Evolutionary conservation across 37 sponge, comb jelly and placozoan species (phyloP).

Genomic region (Bolinopsis microptera): DNA sequence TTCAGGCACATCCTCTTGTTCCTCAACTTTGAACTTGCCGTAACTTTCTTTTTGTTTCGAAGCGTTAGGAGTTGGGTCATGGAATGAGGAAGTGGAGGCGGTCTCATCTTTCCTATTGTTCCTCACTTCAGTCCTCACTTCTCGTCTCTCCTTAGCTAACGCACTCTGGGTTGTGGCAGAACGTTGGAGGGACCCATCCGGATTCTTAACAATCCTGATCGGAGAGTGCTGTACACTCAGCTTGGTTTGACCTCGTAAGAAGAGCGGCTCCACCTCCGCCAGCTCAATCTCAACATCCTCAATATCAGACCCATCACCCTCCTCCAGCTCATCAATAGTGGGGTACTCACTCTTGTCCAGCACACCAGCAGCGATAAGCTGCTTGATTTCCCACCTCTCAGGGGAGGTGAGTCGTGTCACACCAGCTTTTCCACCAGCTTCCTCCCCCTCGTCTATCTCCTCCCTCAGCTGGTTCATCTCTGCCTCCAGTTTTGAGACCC

Average conservation of each 20-base stretch:
- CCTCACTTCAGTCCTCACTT: slow-evolving; percentile 82
- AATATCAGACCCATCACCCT: slow-evolving; percentile 61
- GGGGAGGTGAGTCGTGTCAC: slow-evolving; percentile 86
- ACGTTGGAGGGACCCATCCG: slow-evolving; percentile 96
- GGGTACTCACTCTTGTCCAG: slow-evolving; percentile 91
- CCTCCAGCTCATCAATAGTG: slow-evolving; percentile 78
- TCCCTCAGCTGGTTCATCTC: slow-evolving; percentile 42
- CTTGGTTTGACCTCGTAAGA: slow-evolving; percentile 90
- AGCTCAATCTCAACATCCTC: slow-evolving; percentile 81
- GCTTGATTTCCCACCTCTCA: slow-evolving; percentile 96
- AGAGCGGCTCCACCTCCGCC: slow-evolving; percentile 80
- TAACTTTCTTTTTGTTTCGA: neutral
- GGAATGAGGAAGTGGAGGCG: neutral
- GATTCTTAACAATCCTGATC: slow-evolving; percentile 96
- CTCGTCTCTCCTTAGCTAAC: slow-evolving; percentile 91
- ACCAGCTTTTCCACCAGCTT: slow-evolving; percentile 41
- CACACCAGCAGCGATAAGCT: slow-evolving; percentile 92
- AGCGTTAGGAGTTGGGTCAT: slow-evolving; percentile 56
- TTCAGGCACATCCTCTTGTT: slow-evolving; percentile 84
- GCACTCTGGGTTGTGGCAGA: slow-evolving; percentile 99
- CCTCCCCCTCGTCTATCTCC: slow-evolving; percentile 58
- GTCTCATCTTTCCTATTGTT: slow-evolving; percentile 78
- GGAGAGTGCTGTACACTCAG: slow-evolving; percentile 80
- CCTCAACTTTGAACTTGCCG: slow-evolving; percentile 42
- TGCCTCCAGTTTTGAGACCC: neutral